phyloP scores from a whole-genome alignment of 2,113 vertebrate genomes.

The Prolemur simus region DNA sequence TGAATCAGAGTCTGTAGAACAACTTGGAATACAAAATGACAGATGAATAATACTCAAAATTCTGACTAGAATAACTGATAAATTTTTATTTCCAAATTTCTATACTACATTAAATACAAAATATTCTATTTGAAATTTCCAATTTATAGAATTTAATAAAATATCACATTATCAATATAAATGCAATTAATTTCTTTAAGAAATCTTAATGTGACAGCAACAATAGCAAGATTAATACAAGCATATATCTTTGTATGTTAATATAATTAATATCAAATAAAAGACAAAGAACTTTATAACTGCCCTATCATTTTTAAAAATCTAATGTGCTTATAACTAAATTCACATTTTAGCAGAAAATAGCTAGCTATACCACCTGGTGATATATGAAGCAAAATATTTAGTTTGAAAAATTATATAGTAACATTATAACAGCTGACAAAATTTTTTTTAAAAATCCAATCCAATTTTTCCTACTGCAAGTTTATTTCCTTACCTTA shows the following conservation, averaged over 20 bases:
- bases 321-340: constrained; percentile 2
- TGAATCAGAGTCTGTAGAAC: neutral
- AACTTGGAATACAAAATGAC: constrained; percentile 36
- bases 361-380: neutral
- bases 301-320: neutral
- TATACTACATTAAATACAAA: neutral
- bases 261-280: constrained; percentile 1
- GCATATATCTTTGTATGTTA: neutral
- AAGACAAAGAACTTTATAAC: neutral
- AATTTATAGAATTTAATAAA: constrained; percentile 36
- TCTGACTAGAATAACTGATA: neutral
- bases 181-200: neutral
- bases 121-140: constrained; percentile 36
- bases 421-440: neutral
- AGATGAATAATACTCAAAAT: constrained; percentile 14
- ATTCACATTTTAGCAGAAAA: constrained; percentile 35
- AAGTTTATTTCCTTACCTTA: constrained; percentile 39
- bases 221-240: neutral
- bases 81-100: constrained; percentile 47
- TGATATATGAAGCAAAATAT: constrained; percentile 41
- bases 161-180: neutral
- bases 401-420: constrained; percentile 35
- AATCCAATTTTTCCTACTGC: neutral
- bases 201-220: neutral
- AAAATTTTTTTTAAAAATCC: neutral